Evolutionary conservation across 2,888 invertebrate genomes (phyloP), one percentile per base, ranked within the genome.

Genomic region (Thecophora atra): DNA sequence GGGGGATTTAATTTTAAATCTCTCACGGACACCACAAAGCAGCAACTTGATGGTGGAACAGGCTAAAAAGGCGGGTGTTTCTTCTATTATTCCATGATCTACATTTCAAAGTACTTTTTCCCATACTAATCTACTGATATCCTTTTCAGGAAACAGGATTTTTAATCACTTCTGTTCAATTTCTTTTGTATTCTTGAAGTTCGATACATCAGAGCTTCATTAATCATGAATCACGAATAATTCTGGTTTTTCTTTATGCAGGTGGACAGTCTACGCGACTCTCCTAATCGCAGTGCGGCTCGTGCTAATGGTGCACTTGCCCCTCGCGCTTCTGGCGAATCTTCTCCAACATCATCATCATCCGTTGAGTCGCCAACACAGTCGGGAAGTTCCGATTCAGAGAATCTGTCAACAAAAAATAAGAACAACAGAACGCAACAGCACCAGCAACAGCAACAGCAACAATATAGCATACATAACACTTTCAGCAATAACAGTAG

Each of bases 1-100:
- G 42, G 98, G 98, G 62, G 97, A 98, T 87, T 91, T 97, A 83
- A 97, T 98, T 86, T 90, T 98, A 79, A 97, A 97, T 88, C 91
- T 97, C 78, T 96, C 96, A 74, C 89, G 94, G 79, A 94, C 93
- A 73, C 93, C 93, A 77, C 92, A 91, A 82, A 90, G 89, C 78
- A 88, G 89, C 76, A 89, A 88, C 78, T 87, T 91, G 73, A 85
- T 91, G 71, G 90, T 91, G 70, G 89, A 81, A 51, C 86, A 87
- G 75, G 82, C 84, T 73, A 87, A 86, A 79, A 87, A 87, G 81
- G 86, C 87, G 73, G 71, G 63, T 65, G 2, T 56, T 63, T 44
- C 5, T n/a, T 11, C 7, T 21, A 42, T 42, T 1, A 24, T 17
- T 8, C 17, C 19, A 19, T 24, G 4, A 4, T 51, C 17, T 15